phyloP scores from a whole-genome alignment of 1,140 invertebrate species.

The Heliconius himera region DNA sequence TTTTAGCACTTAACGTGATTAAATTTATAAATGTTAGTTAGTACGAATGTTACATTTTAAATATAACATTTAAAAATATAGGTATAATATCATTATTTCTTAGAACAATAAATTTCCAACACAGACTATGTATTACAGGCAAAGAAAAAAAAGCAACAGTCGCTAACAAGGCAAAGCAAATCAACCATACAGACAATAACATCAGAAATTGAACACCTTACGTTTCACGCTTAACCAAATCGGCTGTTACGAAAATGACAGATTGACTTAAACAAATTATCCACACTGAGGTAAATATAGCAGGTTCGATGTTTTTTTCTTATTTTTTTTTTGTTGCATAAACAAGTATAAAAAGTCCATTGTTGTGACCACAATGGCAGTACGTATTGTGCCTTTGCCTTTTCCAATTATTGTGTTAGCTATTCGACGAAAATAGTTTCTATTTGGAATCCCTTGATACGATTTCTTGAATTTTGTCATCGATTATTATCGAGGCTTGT shows the following conservation, averaged over 20 bases:
- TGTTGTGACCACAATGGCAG: slow-evolving; percentile 26
- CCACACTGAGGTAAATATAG: slow-evolving; percentile 26
- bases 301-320: slow-evolving; percentile 31
- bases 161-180: slow-evolving; percentile 6
- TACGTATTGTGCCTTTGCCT: slow-evolving; percentile 11
- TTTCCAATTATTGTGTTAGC: slow-evolving; percentile 23
- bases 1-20: too few species aligned
- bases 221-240: slow-evolving; percentile 5
- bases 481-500: background rate
- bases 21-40: too few species aligned
- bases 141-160: background rate
- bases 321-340: slow-evolving; percentile 11
- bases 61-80: background rate
- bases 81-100: background rate
- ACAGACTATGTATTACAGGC: background rate
- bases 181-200: slow-evolving; percentile 8
- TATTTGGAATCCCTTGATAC: slow-evolving; percentile 10
- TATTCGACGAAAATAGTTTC: slow-evolving; percentile 11
- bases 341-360: slow-evolving; percentile 29
- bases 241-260: slow-evolving; percentile 16
- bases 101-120: background rate
- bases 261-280: slow-evolving; percentile 38
- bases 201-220: slow-evolving; percentile 1
- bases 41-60: too few species aligned
- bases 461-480: slow-evolving; percentile 3